Evolutionary conservation across 2,113 vertebrate species (phyloP), one percentile per base, ranked within the genome.

Genomic region (Gallinago media): DNA sequence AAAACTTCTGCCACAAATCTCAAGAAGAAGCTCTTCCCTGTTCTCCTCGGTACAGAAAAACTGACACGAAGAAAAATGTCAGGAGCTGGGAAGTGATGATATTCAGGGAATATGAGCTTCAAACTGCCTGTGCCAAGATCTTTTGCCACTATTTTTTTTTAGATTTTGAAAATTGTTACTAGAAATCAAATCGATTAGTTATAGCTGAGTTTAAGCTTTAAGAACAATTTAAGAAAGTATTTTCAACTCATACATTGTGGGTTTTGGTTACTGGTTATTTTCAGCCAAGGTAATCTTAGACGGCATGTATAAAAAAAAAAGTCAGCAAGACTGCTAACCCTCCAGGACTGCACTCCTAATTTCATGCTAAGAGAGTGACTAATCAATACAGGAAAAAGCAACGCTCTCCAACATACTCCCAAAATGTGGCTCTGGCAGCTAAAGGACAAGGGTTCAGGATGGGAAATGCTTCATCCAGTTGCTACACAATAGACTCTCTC

Each of bases 1-100:
- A 81, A 96, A 96, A 56, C 36, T 82, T 85, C 95, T 83, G 62
- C 90, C 92, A 73, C 93, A 83, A 62, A 49, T 92, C 92, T 92
- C 91, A 81, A 46, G 89, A 92, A 85, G 61, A 88, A 65, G 79
- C 58, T 81, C 87, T 85, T 79, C 67, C 71, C 49, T 55, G 18
- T 61, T 92, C 74, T 93, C 23, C 55, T 90, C 2, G 0, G 71
- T 68, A 86, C 73, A 95, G 77, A 59, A 91, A 91, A 92, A 75
- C 44, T 82, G 92, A 94, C 87, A 93, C 14, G 26, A 95, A 96
- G 91, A 25, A 23, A 93, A 94, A 93, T 32, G 76, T 85, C 85
- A 94, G 86, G 47, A 89, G 52, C 61, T 70, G 49, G 85, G 67
- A 86, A 93, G 58, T 34, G 54, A 26, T 42, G 49, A 66, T 36